Evolutionary conservation across 2,888 invertebrate genomes (phyloP).

Genomic region (Melipona beecheii): DNA sequence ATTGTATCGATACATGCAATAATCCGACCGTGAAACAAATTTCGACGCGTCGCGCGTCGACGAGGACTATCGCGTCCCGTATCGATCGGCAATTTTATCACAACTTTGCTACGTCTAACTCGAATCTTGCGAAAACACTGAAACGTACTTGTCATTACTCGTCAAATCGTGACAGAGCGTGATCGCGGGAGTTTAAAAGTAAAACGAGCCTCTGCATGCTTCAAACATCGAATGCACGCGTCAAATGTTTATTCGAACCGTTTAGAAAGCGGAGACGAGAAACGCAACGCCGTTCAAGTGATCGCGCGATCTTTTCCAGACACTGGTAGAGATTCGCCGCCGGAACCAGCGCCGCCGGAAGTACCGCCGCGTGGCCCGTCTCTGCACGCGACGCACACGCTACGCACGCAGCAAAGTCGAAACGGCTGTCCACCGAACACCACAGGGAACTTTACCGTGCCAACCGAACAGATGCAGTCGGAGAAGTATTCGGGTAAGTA

Average conservation of each 20-base stretch:
- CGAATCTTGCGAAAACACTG: background rate
- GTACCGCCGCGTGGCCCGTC: constrained; percentile 94
- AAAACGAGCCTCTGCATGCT: background rate
- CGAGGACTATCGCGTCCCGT: constrained; percentile 8
- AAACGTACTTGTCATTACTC: background rate
- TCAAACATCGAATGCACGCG: constrained; percentile 17
- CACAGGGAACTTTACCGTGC: constrained; percentile 84
- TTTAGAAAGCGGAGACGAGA: too few relatives aligned
- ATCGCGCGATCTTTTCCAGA: constrained; percentile 78
- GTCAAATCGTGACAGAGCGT: background rate
- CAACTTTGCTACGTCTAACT: background rate
- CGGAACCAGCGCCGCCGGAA: constrained; percentile 94
- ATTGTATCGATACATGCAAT: constrained; percentile 54
- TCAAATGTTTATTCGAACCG: background rate
- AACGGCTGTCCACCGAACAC: constrained; percentile 77
- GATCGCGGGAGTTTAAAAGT: background rate
- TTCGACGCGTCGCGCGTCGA: constrained; percentile 24
- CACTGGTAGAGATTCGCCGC: constrained; percentile 90
- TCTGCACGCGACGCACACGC: constrained; percentile 86
- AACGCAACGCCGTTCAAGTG: background rate
- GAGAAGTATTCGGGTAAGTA: constrained; percentile 78
- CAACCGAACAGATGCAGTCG: constrained; percentile 83
- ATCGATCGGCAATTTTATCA: background rate
- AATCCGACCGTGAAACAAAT: constrained; percentile 52
- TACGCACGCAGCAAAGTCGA: constrained; percentile 85